Base-by-base conservation (phyloP, 2,113 vertebrate genomes). In the Poicephalus meyeri region DNA sequence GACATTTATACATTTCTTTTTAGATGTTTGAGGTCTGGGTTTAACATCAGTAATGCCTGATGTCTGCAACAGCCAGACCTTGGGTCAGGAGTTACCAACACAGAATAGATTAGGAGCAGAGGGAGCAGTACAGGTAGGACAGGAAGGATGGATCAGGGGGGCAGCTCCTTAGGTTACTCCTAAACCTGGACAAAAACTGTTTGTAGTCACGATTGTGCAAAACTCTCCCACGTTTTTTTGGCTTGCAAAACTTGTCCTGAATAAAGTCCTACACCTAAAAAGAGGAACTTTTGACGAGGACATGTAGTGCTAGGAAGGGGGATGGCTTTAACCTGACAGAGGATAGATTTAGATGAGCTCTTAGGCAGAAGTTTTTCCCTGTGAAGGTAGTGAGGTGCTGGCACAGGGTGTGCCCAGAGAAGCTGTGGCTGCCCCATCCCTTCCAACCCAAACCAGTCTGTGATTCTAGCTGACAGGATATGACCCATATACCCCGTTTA, bases 71-170 rank as follows among this genome's bases (percentile, higher is more conserved):
- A 65, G 50, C 8, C 70, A 88, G 65, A 28, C 13, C 29, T 55
- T 2, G 10, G 16, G 10, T 28, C 39, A 11, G 35, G 41, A 70
- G 15, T 63, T 76, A 10, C 28, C 23, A 14, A 12, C 10, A 76
- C 10, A 16, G 69, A 76, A n/a, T 0, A n/a, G 33, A 5, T 0
- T 5, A 5, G 3, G 33, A 50, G 44, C 29, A 69, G 6, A 37
- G 41, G 21, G 18, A 60, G 41, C n/a, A 41, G 42, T 35, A 20
- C 19, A 29, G n/a, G 33, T 13, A 78, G 58, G 31, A 7, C 80
- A 69, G 41, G 15, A 46, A 44, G 24, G 44, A 11, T 23, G 65
- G 70, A 79, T 46, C 1, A 33, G 44, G 16, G 16, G 37, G 53
- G 26, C 23, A 80, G 35, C 39, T 69, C 47, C 70, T 69, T 6